These are phyloP conservation scores for Microcebus griseorufus DNA, from an alignment of 2,113 vertebrate species.

Conservation along the genomic window DNA sequence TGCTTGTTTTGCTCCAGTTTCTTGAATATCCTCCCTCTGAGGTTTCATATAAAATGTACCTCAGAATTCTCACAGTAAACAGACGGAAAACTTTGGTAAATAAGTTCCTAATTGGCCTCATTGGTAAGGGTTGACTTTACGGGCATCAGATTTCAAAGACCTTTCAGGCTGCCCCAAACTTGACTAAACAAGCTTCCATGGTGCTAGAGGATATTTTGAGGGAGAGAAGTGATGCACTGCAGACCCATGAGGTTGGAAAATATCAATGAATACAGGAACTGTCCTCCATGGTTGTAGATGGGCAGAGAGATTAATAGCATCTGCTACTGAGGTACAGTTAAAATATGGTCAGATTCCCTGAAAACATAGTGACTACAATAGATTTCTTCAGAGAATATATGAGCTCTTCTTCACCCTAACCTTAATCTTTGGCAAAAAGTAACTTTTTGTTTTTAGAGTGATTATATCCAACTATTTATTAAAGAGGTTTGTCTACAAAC, in stretches of 20 bases:
- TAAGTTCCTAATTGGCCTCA: neutral
- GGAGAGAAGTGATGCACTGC: neutral
- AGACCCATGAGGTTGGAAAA: neutral
- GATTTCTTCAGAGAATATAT: neutral
- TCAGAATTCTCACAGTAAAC: neutral
- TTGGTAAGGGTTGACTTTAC: neutral
- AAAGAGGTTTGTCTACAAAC: neutral
- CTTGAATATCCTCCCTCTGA: neutral
- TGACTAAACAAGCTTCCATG: neutral
- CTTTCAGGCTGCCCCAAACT: neutral
- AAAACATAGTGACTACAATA: neutral
- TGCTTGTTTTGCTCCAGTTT: neutral
- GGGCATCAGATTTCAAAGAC: neutral
- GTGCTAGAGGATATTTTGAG: neutral
- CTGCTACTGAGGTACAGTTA: neutral
- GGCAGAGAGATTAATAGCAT: neutral
- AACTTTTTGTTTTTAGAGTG: neutral
- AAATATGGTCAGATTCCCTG: neutral
- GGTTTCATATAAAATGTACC: neutral
- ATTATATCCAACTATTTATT: neutral
- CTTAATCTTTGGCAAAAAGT: neutral
- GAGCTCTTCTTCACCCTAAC: neutral
- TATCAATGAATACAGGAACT: neutral
- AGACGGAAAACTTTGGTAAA: neutral
- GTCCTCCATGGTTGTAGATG: accelerated